Percentiles rank a stretch among this genome's conserved stretches.
phyloP scores from a whole-genome alignment of 2,797 vertebrate genomes.

The Takifugu rubripes region DNA sequence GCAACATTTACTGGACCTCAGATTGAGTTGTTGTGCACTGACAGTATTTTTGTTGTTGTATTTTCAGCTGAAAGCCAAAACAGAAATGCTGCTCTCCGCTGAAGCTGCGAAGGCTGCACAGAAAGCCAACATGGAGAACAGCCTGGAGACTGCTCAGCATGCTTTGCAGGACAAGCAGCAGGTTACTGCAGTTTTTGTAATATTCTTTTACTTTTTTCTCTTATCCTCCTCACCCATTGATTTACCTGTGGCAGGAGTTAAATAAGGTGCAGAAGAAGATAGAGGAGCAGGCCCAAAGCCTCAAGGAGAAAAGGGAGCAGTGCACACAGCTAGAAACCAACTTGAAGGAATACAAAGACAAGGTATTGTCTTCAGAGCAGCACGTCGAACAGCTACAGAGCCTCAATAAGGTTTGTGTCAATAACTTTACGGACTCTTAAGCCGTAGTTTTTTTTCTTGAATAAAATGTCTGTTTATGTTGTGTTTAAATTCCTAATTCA shows the following conservation, averaged over 20 bases:
- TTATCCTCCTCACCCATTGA: background rate
- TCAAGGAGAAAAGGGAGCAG: slow-evolving; percentile 88
- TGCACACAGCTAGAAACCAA: slow-evolving; percentile 83
- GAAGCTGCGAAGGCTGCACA: slow-evolving; percentile 94
- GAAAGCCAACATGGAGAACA: slow-evolving; percentile 93
- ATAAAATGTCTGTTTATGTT: background rate
- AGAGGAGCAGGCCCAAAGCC: slow-evolving; percentile 81
- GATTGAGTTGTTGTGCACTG: background rate
- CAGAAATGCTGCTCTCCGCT: slow-evolving; percentile 90
- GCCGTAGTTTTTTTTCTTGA: background rate
- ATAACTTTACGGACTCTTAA: no score
- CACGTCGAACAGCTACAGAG: slow-evolving; percentile 83
- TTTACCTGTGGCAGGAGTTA: slow-evolving; percentile 80
- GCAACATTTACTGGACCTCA: no score
- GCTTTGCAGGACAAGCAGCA: slow-evolving; percentile 97
- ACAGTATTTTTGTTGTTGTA: slow-evolving; percentile 12
- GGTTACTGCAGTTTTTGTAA: slow-evolving; percentile 58
- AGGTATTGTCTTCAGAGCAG: slow-evolving; percentile 85
- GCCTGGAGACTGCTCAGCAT: slow-evolving; percentile 91
- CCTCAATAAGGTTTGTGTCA: slow-evolving; percentile 80
- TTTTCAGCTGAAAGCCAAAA: slow-evolving; percentile 93
- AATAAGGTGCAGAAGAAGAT: slow-evolving; percentile 82
- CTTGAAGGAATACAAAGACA: slow-evolving; percentile 91
- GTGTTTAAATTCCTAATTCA: background rate
- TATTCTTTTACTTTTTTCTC: background rate